These are phyloP conservation scores for Tetragnatha montana DNA, from an alignment of 2,888 invertebrate species.

Conservation along the genomic window DNA sequence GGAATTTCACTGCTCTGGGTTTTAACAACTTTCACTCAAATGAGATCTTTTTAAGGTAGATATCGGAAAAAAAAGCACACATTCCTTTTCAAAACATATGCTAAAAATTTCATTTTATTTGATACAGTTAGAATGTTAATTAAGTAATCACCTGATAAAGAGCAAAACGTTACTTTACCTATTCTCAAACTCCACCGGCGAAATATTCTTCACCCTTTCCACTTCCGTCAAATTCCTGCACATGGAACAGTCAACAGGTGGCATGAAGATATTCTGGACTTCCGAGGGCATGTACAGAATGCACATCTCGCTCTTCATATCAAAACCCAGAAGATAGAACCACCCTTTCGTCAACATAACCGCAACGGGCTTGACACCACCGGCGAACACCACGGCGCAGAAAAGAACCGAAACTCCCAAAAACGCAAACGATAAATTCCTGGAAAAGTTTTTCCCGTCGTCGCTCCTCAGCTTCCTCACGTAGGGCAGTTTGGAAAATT, in stretches of 20 bases:
- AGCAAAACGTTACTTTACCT: conserved; percentile 77
- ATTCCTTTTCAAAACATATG: no score
- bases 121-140: no score
- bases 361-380: conserved; percentile 5
- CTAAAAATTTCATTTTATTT: no score
- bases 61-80: no score
- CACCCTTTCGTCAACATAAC: conserved; percentile 50
- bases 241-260: conserved; percentile 87
- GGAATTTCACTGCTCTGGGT: no score
- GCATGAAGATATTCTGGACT: conserved; percentile 81
- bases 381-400: conserved; percentile 4
- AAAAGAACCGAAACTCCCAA: conserved; percentile 14
- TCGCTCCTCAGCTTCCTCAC: conserved; percentile 41
- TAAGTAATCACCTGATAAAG: neutral
- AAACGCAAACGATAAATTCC: conserved; percentile 5
- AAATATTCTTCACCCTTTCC: conserved; percentile 82
- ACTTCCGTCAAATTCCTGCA: conserved; percentile 83
- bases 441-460: neutral
- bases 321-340: conserved; percentile 56
- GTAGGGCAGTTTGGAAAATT: conserved; percentile 35
- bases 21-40: no score
- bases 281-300: conserved; percentile 73
- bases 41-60: no score
- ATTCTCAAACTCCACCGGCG: conserved; percentile 83
- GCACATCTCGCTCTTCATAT: conserved; percentile 72